Evolutionary conservation across 2,113 vertebrate species (phyloP).

Genomic region (Onychorhynchus coronatus): DNA sequence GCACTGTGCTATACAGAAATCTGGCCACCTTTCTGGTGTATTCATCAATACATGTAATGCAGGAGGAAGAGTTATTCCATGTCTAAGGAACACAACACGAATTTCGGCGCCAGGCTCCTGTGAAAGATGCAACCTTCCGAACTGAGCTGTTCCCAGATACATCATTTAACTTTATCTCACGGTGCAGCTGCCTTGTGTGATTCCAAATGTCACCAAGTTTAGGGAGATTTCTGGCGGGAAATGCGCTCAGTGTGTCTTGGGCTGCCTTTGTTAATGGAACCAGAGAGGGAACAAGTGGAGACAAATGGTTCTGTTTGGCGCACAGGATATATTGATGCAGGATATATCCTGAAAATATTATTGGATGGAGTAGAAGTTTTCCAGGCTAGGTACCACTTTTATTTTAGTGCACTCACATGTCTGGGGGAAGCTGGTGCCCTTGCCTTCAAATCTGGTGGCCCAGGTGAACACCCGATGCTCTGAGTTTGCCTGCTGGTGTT

Average conservation of each 20-base stretch:
- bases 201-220: constrained; percentile 48
- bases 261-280: neutral
- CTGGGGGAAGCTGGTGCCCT: neutral
- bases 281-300: neutral
- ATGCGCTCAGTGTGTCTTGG: neutral
- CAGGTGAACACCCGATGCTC: neutral
- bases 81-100: neutral
- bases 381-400: neutral
- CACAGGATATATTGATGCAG: neutral
- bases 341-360: neutral
- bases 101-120: neutral
- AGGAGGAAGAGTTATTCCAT: constrained; percentile 2
- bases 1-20: neutral
- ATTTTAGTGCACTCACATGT: neutral
- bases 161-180: constrained; percentile 54
- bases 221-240: constrained; percentile 26
- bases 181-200: constrained; percentile 30
- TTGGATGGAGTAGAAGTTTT: neutral
- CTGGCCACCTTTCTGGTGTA: neutral
- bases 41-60: neutral
- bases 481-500: neutral
- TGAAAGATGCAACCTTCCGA: constrained; percentile 39
- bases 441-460: neutral
- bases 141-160: neutral
- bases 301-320: neutral